Percentiles rank a stretch among this genome's conserved stretches.
These are phyloP conservation scores for Plectropomus leopardus DNA, from an alignment of 2,113 vertebrate genomes.

Conservation along the genomic window DNA sequence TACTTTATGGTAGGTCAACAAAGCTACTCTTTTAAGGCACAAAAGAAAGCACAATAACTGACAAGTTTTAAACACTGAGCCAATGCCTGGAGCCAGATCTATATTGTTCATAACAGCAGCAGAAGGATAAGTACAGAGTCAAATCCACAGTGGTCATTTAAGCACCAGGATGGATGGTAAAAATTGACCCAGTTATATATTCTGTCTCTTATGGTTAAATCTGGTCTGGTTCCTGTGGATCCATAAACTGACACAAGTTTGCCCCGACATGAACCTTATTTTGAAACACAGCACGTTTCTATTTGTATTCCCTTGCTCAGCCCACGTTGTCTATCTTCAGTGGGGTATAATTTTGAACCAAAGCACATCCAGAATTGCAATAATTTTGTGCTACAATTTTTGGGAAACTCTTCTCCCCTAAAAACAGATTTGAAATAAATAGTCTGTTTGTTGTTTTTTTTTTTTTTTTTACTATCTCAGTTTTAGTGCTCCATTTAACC, in stretches of 20 bases:
- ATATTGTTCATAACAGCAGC: constrained; percentile 34
- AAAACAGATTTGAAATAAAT: constrained; percentile 15
- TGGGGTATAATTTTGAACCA: constrained; percentile 64
- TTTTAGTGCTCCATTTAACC: neutral
- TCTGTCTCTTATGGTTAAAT: constrained; percentile 24
- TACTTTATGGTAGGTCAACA: constrained; percentile 89
- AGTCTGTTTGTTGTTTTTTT: rapidly evolving
- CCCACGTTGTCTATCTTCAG: constrained; percentile 20
- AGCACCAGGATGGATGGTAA: constrained; percentile 7
- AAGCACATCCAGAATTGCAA: constrained; percentile 35
- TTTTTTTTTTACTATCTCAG: neutral
- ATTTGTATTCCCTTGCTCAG: constrained; percentile 45
- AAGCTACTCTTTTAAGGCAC: constrained; percentile 16
- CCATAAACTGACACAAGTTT: constrained; percentile 15
- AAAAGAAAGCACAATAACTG: neutral
- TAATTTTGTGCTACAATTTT: constrained; percentile 39
- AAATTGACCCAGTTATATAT: constrained; percentile 31
- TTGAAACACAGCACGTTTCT: constrained; percentile 34
- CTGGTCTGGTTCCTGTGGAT: constrained; percentile 25
- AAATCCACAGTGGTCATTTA: constrained; percentile 29
- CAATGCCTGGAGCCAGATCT: neutral
- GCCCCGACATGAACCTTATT: neutral
- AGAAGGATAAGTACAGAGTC: constrained; percentile 33
- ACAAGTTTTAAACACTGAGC: neutral
- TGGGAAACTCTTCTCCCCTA: neutral